These are phyloP conservation scores for Luffia ferchaultella DNA, from an alignment of 2,888 invertebrate species.

Conservation along the genomic window DNA sequence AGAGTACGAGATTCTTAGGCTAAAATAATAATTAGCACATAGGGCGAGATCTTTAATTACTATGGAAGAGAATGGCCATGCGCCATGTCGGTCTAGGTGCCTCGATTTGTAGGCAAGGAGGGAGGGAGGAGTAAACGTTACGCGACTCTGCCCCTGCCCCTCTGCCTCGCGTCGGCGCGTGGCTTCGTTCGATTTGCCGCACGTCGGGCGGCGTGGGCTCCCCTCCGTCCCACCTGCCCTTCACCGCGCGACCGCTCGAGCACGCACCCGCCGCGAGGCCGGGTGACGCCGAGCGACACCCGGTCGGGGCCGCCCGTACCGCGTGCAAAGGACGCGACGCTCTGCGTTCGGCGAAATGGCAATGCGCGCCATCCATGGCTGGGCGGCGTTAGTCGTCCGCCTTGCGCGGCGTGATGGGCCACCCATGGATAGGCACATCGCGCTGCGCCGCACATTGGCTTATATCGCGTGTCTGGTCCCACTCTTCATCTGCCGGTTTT, in stretches of 20 bases:
- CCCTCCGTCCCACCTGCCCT: conserved; percentile 14
- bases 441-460: neutral
- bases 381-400: conserved; percentile 20
- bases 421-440: neutral
- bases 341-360: neutral
- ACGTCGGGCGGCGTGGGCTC: conserved; percentile 32
- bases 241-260: conserved; percentile 21
- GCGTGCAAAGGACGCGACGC: neutral
- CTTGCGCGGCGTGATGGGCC: neutral
- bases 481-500: conserved; percentile 21
- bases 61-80: conserved; percentile 36
- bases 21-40: conserved; percentile 30
- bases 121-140: conserved; percentile 27
- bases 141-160: conserved; percentile 23
- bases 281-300: too few relatives aligned
- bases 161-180: conserved; percentile 27
- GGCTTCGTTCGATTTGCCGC: conserved; percentile 63
- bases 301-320: neutral
- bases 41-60: conserved; percentile 26
- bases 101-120: conserved; percentile 26
- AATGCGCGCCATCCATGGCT: conserved; percentile 15
- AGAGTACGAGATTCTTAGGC: conserved; percentile 63
- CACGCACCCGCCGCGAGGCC: too few relatives aligned
- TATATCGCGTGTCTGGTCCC: neutral
- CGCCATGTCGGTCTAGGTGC: conserved; percentile 19